Conservation (phyloP, 2,888 invertebrate species). For the Sisyra terminalis region DNA sequence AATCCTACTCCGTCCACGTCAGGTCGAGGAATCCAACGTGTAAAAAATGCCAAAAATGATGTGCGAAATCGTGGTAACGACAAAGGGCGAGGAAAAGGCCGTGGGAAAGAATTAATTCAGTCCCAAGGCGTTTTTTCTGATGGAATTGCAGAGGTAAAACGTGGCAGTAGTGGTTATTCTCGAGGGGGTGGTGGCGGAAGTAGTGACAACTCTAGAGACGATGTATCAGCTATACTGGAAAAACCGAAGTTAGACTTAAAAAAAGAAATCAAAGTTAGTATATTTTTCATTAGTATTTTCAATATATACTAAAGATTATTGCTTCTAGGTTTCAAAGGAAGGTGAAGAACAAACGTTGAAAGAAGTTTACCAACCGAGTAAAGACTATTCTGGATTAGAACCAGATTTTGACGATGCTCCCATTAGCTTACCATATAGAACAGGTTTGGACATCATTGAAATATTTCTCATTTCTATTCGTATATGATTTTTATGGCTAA, state of each 20-base stretch:
- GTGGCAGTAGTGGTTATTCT: background rate
- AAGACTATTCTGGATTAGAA: constrained; percentile 4
- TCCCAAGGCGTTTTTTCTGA: constrained; percentile 8
- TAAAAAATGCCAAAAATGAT: too few species aligned
- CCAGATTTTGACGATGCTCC: constrained; percentile 6
- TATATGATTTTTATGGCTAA: background rate
- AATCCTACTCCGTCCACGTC: constrained; percentile 4
- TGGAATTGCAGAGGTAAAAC: constrained; percentile 6
- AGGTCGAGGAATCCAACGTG: background rate
- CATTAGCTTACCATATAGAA: constrained; percentile 2
- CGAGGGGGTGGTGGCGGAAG: background rate
- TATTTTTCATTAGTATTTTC: background rate
- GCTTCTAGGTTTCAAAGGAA: constrained; percentile 3
- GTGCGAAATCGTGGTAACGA: background rate
- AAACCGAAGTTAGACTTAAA: constrained; percentile 6
- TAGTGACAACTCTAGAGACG: background rate
- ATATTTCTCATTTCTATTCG: too few species aligned
- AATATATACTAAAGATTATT: background rate
- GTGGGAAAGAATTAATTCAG: constrained; percentile 4
- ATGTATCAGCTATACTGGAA: background rate
- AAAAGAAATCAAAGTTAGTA: constrained; percentile 3
- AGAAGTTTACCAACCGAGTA: constrained; percentile 3
- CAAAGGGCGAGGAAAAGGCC: constrained; percentile 1
- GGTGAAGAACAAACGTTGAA: constrained; percentile 4
- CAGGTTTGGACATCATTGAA: background rate